phyloP scores from a whole-genome alignment of 2,888 invertebrate species.

The Athrips mouffetella region DNA sequence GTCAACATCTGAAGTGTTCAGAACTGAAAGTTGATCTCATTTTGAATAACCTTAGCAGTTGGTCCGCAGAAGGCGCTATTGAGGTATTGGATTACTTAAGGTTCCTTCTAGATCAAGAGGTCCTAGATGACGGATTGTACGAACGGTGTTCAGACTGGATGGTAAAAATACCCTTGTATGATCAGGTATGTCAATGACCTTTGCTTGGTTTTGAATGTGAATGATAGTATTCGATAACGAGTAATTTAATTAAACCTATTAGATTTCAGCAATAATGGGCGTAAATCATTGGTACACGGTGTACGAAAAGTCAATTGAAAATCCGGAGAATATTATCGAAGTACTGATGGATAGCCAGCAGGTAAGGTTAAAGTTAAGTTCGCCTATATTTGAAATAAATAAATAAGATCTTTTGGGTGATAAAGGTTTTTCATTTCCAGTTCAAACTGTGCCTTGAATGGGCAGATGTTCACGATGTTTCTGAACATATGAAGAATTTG shows the following conservation, averaged over 20 bases:
- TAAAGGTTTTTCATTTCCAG: constrained; percentile 54
- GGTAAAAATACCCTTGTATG: constrained; percentile 80
- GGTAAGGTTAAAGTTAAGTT: constrained; percentile 39
- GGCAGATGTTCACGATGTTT: constrained; percentile 81
- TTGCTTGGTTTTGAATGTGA: not conserved
- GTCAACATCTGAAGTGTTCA: constrained; percentile 70
- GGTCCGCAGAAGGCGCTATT: constrained; percentile 77
- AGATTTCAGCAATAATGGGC: constrained; percentile 78
- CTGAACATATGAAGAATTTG: constrained; percentile 74
- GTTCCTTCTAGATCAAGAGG: constrained; percentile 52
- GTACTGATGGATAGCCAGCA: constrained; percentile 76
- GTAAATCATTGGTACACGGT: constrained; percentile 79
- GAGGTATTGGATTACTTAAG: constrained; percentile 73
- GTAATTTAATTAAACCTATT: constrained; percentile 23
- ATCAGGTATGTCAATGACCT: constrained; percentile 79
- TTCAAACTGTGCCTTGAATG: constrained; percentile 83
- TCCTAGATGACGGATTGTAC: constrained; percentile 61
- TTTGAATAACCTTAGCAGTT: constrained; percentile 71
- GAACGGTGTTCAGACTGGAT: constrained; percentile 77
- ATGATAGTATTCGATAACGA: not conserved
- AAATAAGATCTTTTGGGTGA: too few species aligned
- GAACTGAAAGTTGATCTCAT: constrained; percentile 72
- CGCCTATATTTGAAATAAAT: not conserved
- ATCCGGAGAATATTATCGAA: constrained; percentile 74
- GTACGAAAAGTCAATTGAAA: constrained; percentile 74